Conservation (phyloP, 2,888 invertebrate genomes). For the Polydrusus tereticollis region DNA sequence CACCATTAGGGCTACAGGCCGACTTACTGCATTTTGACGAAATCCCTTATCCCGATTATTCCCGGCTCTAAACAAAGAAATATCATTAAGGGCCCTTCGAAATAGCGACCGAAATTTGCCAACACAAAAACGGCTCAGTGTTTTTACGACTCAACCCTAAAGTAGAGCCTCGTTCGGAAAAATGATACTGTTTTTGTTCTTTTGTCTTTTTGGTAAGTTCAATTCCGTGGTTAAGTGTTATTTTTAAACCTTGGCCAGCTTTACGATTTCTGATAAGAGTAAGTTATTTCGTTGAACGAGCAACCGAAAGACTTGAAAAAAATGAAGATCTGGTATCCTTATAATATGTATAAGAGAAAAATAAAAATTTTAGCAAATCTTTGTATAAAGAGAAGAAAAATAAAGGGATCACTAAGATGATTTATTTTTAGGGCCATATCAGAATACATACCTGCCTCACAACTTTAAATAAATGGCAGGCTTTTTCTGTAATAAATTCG, state of each 20-base stretch:
- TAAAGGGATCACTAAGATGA: background rate
- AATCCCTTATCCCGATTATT: slow-evolving; percentile 1
- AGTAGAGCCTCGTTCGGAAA: background rate
- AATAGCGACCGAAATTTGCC: slow-evolving; percentile 6
- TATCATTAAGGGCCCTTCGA: slow-evolving; percentile 4
- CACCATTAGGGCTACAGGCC: background rate
- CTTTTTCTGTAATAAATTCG: slow-evolving; percentile 8
- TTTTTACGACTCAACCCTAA: background rate
- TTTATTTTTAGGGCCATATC: too few species aligned
- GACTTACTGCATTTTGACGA: background rate
- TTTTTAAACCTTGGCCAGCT: background rate
- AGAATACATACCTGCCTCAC: background rate
- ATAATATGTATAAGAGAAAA: too few species aligned
- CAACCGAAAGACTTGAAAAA: background rate
- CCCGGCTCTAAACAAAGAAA: slow-evolving; percentile 15
- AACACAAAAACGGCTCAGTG: background rate
- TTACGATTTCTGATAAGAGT: background rate
- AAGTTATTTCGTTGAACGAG: background rate
- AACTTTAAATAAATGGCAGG: background rate
- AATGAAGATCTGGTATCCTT: too few species aligned
- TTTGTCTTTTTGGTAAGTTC: slow-evolving; percentile 1
- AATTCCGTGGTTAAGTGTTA: background rate
- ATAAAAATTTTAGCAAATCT: too few species aligned
- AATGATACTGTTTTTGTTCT: background rate
- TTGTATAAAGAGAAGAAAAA: background rate